These are phyloP conservation scores for Xyrauchen texanus DNA, from an alignment of 2,113 vertebrate genomes.

Conservation along the genomic window DNA sequence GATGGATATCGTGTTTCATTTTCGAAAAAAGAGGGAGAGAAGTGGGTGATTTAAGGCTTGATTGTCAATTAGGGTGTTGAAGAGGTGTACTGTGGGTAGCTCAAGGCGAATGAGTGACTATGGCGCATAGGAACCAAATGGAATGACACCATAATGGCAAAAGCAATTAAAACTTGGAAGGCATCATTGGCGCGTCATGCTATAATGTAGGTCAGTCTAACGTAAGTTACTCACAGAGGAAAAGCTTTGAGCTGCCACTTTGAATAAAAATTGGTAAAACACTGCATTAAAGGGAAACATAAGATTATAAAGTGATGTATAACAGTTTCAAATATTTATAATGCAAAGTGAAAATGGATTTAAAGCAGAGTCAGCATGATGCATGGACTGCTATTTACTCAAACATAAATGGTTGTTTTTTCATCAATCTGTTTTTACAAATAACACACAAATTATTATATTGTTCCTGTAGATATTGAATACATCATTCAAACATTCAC, in stretches of 20 bases:
- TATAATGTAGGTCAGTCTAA: neutral
- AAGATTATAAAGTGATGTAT: neutral
- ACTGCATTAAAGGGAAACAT: neutral
- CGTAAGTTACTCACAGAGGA: neutral
- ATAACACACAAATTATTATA: too few species aligned
- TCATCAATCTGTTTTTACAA: neutral
- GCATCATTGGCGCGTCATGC: neutral
- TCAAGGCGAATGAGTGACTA: neutral
- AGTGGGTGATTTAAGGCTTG: constrained; percentile 13
- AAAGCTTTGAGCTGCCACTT: neutral
- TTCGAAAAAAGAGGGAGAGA: neutral
- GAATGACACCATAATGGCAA: constrained; percentile 9
- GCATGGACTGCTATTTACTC: neutral
- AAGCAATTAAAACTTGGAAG: constrained; percentile 37
- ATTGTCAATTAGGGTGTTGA: constrained; percentile 45
- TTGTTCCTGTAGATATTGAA: too few species aligned
- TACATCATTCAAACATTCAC: too few species aligned
- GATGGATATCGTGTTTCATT: constrained; percentile 9
- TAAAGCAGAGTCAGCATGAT: neutral
- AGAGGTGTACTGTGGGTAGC: constrained; percentile 21
- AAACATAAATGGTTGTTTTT: neutral
- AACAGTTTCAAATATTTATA: neutral
- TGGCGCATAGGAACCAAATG: neutral
- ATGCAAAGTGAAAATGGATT: constrained; percentile 10
- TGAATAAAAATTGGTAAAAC: neutral